Evolutionary conservation across 1,140 invertebrate species (phyloP).

Genomic region (Metaphire vulgaris): DNA sequence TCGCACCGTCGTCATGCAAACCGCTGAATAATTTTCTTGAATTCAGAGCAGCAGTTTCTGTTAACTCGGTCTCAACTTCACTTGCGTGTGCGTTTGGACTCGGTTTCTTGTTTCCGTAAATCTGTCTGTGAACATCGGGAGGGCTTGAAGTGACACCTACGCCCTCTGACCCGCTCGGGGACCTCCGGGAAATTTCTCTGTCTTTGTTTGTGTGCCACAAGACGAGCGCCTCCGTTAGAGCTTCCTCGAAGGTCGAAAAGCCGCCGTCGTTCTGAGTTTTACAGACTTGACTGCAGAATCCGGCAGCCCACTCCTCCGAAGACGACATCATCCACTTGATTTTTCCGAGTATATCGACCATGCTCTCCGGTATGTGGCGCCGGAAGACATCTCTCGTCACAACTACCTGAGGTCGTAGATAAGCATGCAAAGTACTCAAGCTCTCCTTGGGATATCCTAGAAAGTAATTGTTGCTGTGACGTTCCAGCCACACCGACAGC

Average conservation of each 20-base stretch:
- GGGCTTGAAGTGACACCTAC: not conserved
- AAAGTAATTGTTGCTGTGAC: not conserved
- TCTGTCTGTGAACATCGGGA: too few species aligned
- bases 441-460: not conserved
- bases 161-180: not conserved
- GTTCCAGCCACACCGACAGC: not conserved
- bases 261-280: conserved; percentile 5
- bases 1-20: too few species aligned
- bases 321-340: conserved; percentile 16
- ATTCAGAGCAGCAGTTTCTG: not conserved
- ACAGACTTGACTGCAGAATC: not conserved
- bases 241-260: conserved; percentile 20
- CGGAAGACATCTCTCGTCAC: not conserved
- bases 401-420: not conserved
- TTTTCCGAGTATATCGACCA: conserved; percentile 20
- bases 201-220: conserved; percentile 15
- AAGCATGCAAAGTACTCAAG: not conserved
- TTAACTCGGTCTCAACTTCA: not conserved
- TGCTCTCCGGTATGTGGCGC: conserved; percentile 18
- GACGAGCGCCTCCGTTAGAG: conserved; percentile 24
- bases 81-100: too few species aligned
- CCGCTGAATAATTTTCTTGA: not conserved
- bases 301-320: not conserved
- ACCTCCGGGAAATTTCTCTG: not conserved
- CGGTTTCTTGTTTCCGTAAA: too few species aligned